A percentile compares a stretch with the other conserved stretches of the same genome.
Conservation (phyloP, 2,888 invertebrate species). For the Tenthredo scrophulariae region DNA sequence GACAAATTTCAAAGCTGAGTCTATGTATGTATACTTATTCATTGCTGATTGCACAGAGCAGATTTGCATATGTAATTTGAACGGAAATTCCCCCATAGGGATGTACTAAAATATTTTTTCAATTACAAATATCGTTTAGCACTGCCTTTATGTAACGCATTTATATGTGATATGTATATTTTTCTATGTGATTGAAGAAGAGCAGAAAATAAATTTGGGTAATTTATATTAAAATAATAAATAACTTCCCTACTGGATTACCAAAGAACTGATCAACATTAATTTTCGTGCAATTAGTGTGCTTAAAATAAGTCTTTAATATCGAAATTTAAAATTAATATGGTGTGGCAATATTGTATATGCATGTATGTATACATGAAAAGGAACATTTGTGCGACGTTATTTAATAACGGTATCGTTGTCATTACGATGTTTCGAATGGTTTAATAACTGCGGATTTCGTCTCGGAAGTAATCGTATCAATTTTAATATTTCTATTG, state of each 20-base stretch:
- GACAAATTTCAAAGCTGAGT: conserved; percentile 23
- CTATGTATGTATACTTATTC: conserved; percentile 39
- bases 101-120: conserved; percentile 9
- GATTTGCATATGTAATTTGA: neutral
- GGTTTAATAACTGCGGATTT: conserved; percentile 14
- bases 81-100: neutral
- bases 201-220: conserved; percentile 36
- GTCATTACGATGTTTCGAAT: conserved; percentile 13
- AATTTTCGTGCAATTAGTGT: conserved; percentile 47
- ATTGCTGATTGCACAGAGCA: conserved; percentile 45
- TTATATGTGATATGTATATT: conserved; percentile 63
- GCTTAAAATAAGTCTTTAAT: conserved; percentile 45
- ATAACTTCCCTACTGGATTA: conserved; percentile 45
- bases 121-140: conserved; percentile 58
- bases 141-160: conserved; percentile 66
- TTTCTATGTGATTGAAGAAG: conserved; percentile 43
- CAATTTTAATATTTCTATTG: conserved; percentile 51
- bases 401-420: conserved; percentile 9
- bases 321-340: conserved; percentile 30
- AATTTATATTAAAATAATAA: conserved; percentile 36
- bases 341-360: conserved; percentile 19
- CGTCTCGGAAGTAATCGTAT: conserved; percentile 17
- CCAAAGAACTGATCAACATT: conserved; percentile 53
- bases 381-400: conserved; percentile 14
- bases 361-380: conserved; percentile 9